phyloP scores from a whole-genome alignment of 2,888 invertebrate genomes.

The Platypus cylindrus region DNA sequence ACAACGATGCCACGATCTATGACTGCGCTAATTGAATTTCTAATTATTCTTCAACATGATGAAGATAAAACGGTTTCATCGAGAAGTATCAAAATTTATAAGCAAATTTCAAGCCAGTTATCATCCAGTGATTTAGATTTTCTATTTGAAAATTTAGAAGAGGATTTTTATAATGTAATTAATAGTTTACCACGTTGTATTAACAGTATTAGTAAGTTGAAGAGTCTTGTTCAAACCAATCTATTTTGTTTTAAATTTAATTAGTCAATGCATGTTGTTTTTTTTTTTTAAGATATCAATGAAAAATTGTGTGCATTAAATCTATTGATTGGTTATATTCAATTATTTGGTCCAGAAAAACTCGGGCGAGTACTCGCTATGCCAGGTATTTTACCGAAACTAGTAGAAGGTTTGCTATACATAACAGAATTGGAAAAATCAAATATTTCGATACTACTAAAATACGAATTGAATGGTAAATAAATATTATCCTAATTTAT shows the following conservation, averaged over 20 bases:
- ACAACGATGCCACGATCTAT: constrained; percentile 48
- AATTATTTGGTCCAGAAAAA: constrained; percentile 42
- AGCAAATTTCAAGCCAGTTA: constrained; percentile 35
- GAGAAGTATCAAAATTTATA: constrained; percentile 31
- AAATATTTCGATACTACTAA: constrained; percentile 41
- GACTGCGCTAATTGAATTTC: constrained; percentile 49
- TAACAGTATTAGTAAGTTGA: constrained; percentile 45
- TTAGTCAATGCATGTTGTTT: no score
- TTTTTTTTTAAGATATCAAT: constrained; percentile 38
- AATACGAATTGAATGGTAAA: constrained; percentile 26
- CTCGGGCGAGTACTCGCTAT: constrained; percentile 45
- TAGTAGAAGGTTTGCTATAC: constrained; percentile 44
- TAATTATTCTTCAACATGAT: constrained; percentile 58
- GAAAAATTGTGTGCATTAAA: constrained; percentile 51
- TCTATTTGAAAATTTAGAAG: constrained; percentile 44
- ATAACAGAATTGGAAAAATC: constrained; percentile 40
- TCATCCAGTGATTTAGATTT: constrained; percentile 29
- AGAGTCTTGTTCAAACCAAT: no score
- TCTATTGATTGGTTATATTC: constrained; percentile 54
- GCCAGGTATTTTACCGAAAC: constrained; percentile 40
- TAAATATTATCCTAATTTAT: constrained; percentile 2
- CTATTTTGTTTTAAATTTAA: no score
- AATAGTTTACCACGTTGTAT: constrained; percentile 53
- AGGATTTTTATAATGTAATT: constrained; percentile 46
- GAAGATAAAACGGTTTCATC: constrained; percentile 40